Evolutionary conservation across 2,113 vertebrate species (phyloP), one percentile per base, ranked within the genome.

Genomic region (Neogobius melanostomus): DNA sequence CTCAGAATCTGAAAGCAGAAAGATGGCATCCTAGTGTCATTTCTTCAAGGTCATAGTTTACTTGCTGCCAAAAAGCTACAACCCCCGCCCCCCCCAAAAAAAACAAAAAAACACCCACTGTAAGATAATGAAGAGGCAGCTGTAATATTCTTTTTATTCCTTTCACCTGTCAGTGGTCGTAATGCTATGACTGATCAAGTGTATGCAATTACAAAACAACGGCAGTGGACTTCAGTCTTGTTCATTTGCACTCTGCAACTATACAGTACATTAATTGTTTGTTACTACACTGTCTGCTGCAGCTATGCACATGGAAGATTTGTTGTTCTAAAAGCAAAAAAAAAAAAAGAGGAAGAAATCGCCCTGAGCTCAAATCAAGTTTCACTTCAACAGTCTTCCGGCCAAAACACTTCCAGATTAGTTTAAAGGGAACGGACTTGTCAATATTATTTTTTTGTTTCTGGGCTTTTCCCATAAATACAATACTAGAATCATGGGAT

Each of bases 221-320:
- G 42, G 42, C 59, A 61, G 59, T 45, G 59, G 59, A 61, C 42
- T 44, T 8, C 10, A 36, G 21, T 57, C 2, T 43, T 43, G 57
- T 61, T 57, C 54, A 28, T 61, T 61, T 36, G 44, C 59, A 44
- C 42, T 15, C 8, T 14, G 59, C 59, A 61, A 36, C 57, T 7
- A 60, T 60, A 15, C 42, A 42, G 12, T 60, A 60, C 2, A 6
- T 60, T n/a, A 8, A 60, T 42, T 14, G 36, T 21, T 28, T 9
- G 53, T 43, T 60, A 43, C 57, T 43, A 60, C 56, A 60, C 8
- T 2, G 28, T 36, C 28, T 14, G 36, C 59, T 44, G 42, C 59
- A 44, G 59, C 14, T 60, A 43, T 60, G 57, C n/a, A 60, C 57
- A 60, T 15, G 57, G 57, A 60, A 60, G 57, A 60, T 14, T 60